These are phyloP conservation scores for Cercocebus atys DNA, from an alignment of 2,113 vertebrate species.

Conservation along the genomic window DNA sequence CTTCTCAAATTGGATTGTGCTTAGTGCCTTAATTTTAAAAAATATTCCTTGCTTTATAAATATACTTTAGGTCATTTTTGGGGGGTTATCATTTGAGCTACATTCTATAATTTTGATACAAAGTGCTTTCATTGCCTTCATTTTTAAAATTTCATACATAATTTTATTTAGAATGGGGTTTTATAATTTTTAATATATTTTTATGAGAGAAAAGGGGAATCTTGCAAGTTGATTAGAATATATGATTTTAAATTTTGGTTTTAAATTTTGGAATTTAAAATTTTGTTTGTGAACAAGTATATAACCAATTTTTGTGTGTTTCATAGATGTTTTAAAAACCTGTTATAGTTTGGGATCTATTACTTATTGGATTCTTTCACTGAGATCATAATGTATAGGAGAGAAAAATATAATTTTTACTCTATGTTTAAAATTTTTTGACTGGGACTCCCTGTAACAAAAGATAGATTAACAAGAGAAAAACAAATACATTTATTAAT, in stretches of 20 bases:
- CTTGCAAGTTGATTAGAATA: constrained; percentile 9
- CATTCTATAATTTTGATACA: not conserved
- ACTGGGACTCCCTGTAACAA: not conserved
- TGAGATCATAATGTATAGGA: not conserved
- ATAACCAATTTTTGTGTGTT: not conserved
- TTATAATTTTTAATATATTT: constrained; percentile 18
- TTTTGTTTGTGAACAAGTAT: not conserved
- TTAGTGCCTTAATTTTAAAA: not conserved
- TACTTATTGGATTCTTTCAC: not conserved
- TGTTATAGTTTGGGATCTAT: not conserved
- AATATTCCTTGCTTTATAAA: constrained; percentile 16
- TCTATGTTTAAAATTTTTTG: not conserved
- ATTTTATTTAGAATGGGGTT: constrained; percentile 34
- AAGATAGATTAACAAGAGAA: not conserved
- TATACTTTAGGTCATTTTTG: not conserved
- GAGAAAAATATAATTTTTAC: not conserved
- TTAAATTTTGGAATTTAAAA: not conserved
- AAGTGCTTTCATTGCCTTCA: not conserved
- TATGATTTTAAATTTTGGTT: not conserved
- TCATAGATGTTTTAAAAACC: not conserved
- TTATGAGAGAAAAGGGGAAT: not conserved
- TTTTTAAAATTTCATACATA: constrained; percentile 15
- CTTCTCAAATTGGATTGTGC: constrained; percentile 56
- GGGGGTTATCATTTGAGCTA: not conserved
- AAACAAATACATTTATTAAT: not conserved